These are phyloP conservation scores for Lichenostomus cassidix DNA, from an alignment of 2,113 vertebrate species.

Conservation along the genomic window DNA sequence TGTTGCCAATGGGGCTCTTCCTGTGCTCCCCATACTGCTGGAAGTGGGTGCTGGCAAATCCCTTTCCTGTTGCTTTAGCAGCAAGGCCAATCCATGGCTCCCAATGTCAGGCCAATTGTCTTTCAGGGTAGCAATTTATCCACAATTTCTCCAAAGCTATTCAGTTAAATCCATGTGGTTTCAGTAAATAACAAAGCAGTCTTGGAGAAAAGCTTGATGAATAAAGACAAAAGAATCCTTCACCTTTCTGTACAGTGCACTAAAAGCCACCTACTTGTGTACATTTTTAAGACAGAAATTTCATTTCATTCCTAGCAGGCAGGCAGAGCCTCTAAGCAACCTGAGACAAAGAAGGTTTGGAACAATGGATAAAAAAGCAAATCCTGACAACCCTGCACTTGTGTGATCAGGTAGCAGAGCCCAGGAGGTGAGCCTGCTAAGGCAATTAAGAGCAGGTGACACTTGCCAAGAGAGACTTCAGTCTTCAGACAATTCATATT, in stretches of 20 bases:
- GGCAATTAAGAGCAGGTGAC: not conserved
- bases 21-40: not conserved
- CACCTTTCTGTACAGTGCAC: not conserved
- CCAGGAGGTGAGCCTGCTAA: not conserved
- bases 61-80: not conserved
- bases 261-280: not conserved
- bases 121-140: not conserved
- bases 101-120: not conserved
- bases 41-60: not conserved
- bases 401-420: slow-evolving; percentile 19
- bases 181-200: not conserved
- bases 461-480: not conserved
- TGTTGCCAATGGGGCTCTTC: not conserved
- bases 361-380: not conserved
- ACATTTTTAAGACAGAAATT: not conserved
- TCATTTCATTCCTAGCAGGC: not conserved
- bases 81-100: not conserved
- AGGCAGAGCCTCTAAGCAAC: not conserved
- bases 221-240: not conserved
- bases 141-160: not conserved
- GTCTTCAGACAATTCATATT: not conserved
- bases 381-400: not conserved
- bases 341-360: not conserved
- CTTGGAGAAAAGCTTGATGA: not conserved
- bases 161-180: not conserved